Evolutionary conservation across 2,888 invertebrate genomes (phyloP), one percentile per base, ranked within the genome.

Genomic region (Oligia fasciuncula): DNA sequence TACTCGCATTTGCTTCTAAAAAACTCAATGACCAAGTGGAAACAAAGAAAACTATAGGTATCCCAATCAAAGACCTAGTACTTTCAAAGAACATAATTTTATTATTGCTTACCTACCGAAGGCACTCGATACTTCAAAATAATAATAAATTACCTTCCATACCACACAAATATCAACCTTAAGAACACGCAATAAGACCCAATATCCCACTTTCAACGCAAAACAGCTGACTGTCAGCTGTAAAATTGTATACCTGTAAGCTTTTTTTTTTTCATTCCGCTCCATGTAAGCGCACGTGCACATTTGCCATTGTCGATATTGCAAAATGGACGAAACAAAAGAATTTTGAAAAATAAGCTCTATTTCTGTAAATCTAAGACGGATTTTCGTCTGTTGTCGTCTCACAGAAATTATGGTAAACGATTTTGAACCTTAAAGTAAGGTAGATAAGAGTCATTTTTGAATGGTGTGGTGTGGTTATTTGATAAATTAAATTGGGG

Each of bases 221-320:
- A 40, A 92, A 93, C 94, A 94, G 94, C 94, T 94, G 94, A 94
- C 87, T 80, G 89, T 93, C 94, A 93, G 93, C 93, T 94, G 94
- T 91, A 83, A 83, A 84, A 90, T 83, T 88, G 78, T 80, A 81
- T 92, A 91, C 91, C 91, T 93, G 92, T 90, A 66, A 71, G 29
- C 4, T 87, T 89, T 87, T 88, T 90, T 81, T 90, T 90, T 88
- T 77, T 9, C 49, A 85, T 79, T 83, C 76, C 82, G 70, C 75
- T 51, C 54, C 72, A 14, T 81, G 79, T 54, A 81, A 82, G 74
- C 79, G 83, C 89, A 89, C 91, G 91, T 91, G 91, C 89, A 88
- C 83, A 79, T 80, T 87, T 85, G 82, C 76, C 88, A 89, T 91
- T 89, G 89, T 85, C 81, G 84, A 87, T 82, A 81, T 90, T 87